Evolutionary conservation across 2,113 vertebrate species (phyloP), one percentile per base, ranked within the genome.

Genomic region (Ornithorhynchus anatinus): DNA sequence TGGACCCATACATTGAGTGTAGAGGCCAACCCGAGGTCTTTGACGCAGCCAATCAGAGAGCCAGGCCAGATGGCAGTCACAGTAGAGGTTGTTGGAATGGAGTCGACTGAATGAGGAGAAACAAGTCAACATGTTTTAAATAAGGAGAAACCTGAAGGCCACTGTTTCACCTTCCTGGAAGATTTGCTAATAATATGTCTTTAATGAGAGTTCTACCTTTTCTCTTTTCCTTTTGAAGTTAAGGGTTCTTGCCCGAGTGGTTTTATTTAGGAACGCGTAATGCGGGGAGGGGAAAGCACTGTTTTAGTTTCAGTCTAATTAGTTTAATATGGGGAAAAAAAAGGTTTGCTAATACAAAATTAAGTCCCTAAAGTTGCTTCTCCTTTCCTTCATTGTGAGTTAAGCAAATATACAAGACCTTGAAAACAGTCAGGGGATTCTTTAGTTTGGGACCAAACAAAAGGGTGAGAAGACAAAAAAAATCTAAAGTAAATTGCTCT

Each of bases 11-110:
- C 98, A 99, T 80, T 99, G 98, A 0, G 98, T 99, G 88, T 99
- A 99, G 20, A 99, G 95, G 35, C 98, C 98, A 14, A 99, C 95
- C 0, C 98, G 94, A 0, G 97, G 97, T 60, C 98, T 93, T 88
- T 99, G 97, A 25, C 98, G 93, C 81, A 99, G 92, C 98, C 98
- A 99, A 86, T 99, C 98, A 0, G 97, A 98, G 59, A 99, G 92
- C 98, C 98, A 99, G 76, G 98, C 96, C 84, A 99, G 93, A 72
- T 99, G 95, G 86, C 98, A 99, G 60, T 99, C 98, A 45, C 98
- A 99, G 58, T 95, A 94, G 69, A 99, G 93, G 92, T 96, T 98
- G 94, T 99, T 99, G 61, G 97, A 98, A 84, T 99, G 98, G n/a
- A 99, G 95, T 40, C 98, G 97, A 80, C 98, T 99, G 77, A 35